Base-by-base conservation (phyloP, 2,888 invertebrate genomes). In the Cephus pulcher region DNA sequence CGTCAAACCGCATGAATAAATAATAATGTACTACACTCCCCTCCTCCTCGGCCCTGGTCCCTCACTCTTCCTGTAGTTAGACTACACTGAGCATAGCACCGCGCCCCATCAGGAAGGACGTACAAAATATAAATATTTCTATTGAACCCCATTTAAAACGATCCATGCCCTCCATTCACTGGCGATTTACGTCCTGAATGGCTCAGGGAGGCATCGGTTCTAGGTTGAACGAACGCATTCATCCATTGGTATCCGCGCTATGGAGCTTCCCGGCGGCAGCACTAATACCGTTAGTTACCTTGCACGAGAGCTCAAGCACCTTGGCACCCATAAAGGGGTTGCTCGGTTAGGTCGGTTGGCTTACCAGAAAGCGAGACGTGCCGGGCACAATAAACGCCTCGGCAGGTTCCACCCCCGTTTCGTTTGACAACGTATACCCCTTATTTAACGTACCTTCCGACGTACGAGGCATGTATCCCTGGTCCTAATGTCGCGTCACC, bases 1-100 rank as follows among this genome's bases (percentile, higher is more conserved):
- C 88, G 89, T 89, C 89, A 88, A 88, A 86, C 85, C 85, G 86
- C 89, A 89, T 89, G 90, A 90, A 90, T 90, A 87, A 89, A 87
- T 89, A 90, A 90, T 88, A 89, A 88, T 84, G 81, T 78, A 32
- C 35, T 35, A 80, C 35, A 77, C 69, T 75, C 68, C 15, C 70
- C 70, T 30, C 68, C 79, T 73, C 30, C 78, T 78, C 75, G 78
- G 76, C 37, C 30, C 56, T 3, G 6, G 15, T 2, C 40, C 40
- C 40, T 3, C 40, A 3, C 76, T 79, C 75, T 73, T 75, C 74
- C 40, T 34, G 71, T 33, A 56, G 69, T 34, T 56, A 71, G 40
- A 71, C 34, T 32, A 71, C 35, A 69, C 30, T 34, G 70, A 35
- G 40, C n/a, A 77, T 69, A 23, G 69, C 69, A 71, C 74, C 15